Percentiles rank a stretch among this genome's conserved stretches.
phyloP scores from a whole-genome alignment of 2,113 vertebrate genomes.

The Brevimyrus niger region DNA sequence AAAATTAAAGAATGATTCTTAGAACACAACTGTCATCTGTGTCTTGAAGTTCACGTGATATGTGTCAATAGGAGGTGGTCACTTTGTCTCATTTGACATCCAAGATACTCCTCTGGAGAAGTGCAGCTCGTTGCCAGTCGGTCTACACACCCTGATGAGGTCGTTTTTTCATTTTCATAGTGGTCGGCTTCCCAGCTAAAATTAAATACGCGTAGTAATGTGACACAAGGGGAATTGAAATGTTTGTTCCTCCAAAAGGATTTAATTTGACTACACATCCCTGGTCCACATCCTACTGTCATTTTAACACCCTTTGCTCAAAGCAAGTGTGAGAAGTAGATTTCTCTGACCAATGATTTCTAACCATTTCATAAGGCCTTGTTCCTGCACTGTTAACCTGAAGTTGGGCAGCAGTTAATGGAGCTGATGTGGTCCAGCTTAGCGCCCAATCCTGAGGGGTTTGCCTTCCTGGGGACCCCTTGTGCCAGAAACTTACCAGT shows the following conservation, averaged over 20 bases:
- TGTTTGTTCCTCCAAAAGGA: not conserved
- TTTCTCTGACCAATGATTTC: not conserved
- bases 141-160: not conserved
- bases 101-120: not conserved
- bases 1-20: constrained; percentile 27
- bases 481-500: not conserved
- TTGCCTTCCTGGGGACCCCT: not conserved
- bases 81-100: not conserved
- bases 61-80: not conserved
- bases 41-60: not conserved
- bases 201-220: not conserved
- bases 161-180: not conserved
- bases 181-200: not conserved
- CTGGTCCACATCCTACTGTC: not conserved
- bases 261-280: not conserved
- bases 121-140: not conserved
- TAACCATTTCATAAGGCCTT: not conserved
- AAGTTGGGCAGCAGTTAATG: not conserved
- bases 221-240: not conserved
- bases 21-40: not conserved
- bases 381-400: not conserved
- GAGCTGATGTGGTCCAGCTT: not conserved
- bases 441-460: not conserved
- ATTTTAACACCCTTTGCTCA: not conserved
- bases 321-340: not conserved